phyloP scores from a whole-genome alignment of 2,797 vertebrate species.

The Selene dorsalis region DNA sequence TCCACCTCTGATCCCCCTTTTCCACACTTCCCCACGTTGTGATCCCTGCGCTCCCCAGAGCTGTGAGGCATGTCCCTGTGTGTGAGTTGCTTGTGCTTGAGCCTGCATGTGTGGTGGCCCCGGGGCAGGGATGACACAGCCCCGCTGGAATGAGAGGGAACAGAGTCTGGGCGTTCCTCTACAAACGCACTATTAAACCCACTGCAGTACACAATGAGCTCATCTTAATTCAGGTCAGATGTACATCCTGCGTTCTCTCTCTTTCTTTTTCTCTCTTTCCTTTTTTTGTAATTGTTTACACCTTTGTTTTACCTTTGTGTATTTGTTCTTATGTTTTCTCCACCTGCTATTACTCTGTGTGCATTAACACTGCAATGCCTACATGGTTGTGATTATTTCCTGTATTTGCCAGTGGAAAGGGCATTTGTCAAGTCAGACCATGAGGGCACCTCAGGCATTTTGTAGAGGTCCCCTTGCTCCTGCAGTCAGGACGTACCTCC shows the following conservation, averaged over 20 bases:
- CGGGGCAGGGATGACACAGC: conserved; percentile 88
- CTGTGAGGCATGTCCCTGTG: conserved; percentile 74
- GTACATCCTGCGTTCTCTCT: conserved; percentile 83
- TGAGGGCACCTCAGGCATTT: conserved; percentile 47
- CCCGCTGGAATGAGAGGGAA: conserved; percentile 89
- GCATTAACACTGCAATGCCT: conserved; percentile 2
- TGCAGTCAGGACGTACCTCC: conserved; percentile 46
- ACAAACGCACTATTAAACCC: conserved; percentile 89
- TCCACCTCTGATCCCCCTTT: conserved; percentile 78
- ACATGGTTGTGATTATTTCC: conserved; percentile 6
- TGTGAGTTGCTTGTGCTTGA: conserved; percentile 80
- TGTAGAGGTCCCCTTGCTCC: conserved; percentile 37
- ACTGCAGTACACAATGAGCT: conserved; percentile 90
- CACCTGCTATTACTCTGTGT: conserved; percentile 21
- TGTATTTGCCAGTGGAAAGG: conserved; percentile 26
- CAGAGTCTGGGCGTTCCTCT: conserved; percentile 89
- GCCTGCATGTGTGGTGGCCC: conserved; percentile 85
- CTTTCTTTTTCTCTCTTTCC: conserved; percentile 48
- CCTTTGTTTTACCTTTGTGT: conserved; percentile 48
- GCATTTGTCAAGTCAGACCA: conserved; percentile 42
- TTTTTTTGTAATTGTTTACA: conserved; percentile 62
- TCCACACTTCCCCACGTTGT: conserved; percentile 71
- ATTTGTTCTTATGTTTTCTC: conserved; percentile 34
- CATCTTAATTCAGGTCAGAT: conserved; percentile 92
- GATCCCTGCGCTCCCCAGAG: conserved; percentile 70